phyloP scores from a whole-genome alignment of 2,888 invertebrate genomes.

The Myopa tessellatipennis region DNA sequence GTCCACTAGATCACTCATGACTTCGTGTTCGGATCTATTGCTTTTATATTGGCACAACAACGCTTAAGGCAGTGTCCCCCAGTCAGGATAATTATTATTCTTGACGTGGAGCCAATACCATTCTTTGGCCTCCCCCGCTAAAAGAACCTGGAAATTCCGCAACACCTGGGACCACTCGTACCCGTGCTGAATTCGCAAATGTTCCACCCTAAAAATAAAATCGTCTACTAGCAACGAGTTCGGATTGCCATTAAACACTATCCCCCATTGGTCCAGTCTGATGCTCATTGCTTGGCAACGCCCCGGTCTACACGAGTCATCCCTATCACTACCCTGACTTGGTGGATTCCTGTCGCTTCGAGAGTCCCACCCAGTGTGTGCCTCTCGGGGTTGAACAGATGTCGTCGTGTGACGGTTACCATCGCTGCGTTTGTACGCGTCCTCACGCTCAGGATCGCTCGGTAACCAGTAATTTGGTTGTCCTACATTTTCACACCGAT shows the following conservation, averaged over 20 bases:
- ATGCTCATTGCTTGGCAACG: neutral
- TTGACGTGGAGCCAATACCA: slow-evolving; percentile 23
- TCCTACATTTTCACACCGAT: neutral
- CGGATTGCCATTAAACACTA: neutral
- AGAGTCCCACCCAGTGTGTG: neutral
- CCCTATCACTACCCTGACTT: too few species aligned
- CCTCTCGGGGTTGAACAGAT: neutral
- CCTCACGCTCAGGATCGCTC: neutral
- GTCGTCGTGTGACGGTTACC: neutral
- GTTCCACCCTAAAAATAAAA: slow-evolving; percentile 18
- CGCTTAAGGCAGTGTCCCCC: neutral
- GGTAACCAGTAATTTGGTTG: neutral
- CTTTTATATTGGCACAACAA: too few species aligned
- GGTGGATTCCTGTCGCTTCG: neutral
- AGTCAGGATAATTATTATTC: neutral
- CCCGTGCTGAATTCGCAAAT: neutral
- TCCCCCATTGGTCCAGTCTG: slow-evolving; percentile 8
- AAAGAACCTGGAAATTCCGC: neutral
- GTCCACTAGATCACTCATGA: neutral
- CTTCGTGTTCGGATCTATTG: too few species aligned
- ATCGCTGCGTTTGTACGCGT: neutral
- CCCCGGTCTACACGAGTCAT: neutral
- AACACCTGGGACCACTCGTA: neutral
- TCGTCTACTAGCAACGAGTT: neutral
- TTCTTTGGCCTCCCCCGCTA: neutral